These are phyloP conservation scores for Eurystomus glaucurus DNA, from an alignment of 2,797 vertebrate genomes.

Conservation along the genomic window DNA sequence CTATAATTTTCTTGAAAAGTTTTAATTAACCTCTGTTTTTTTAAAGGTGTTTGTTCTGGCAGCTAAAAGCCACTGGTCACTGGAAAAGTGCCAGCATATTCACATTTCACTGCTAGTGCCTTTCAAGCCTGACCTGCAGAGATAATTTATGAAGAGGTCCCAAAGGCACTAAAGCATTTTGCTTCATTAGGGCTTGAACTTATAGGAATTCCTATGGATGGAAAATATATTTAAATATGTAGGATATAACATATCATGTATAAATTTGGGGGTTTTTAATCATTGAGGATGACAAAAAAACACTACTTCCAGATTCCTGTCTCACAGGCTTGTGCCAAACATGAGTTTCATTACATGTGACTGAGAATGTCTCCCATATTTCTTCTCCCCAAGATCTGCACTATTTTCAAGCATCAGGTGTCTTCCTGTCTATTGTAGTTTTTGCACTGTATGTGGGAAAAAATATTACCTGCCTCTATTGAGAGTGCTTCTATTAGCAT, in stretches of 20 bases:
- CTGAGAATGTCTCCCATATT: neutral
- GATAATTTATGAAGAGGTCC: neutral
- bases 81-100: neutral
- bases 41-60: neutral
- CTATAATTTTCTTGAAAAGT: neutral
- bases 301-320: neutral
- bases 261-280: neutral
- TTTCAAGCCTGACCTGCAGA: neutral
- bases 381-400: neutral
- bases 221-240: neutral
- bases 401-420: neutral
- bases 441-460: neutral
- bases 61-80: neutral
- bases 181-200: neutral
- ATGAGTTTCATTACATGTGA: neutral
- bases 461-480: neutral
- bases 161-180: neutral
- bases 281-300: neutral
- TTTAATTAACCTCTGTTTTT: constrained; percentile 34
- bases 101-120: neutral
- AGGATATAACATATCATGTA: neutral
- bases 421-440: neutral
- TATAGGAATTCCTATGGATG: neutral
- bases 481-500: neutral
- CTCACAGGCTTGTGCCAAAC: neutral